Evolutionary conservation across 1,140 invertebrate genomes (phyloP), one percentile per base, ranked within the genome.

Genomic region (Zaprionus kolodkinae): DNA sequence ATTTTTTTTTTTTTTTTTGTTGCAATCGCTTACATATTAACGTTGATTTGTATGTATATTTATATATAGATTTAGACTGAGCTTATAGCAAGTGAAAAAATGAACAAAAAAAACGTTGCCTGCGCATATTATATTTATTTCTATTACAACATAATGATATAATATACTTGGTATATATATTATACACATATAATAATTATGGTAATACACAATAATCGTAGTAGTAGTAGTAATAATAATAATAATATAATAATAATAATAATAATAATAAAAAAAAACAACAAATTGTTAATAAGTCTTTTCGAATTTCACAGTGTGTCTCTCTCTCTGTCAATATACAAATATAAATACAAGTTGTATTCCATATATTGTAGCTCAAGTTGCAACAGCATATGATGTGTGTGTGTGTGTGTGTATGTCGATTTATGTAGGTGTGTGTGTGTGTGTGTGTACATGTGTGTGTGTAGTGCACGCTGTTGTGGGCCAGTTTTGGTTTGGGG

Each of bases 231-330:
- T 82, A 63, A 48, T 71, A 72, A 78, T 78, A 36, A 87, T 63
- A 68, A 65, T 74, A 67, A 68, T 76, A 56, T 64, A 75, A 72
- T 72, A 62, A 75, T 78, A 71, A 67, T 81, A 76, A 74, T 61
- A 81, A 79, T n/a, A n/a, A n/a, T n/a, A n/a, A n/a, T n/a, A n/a
- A 59, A 70, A 81, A 72, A 74, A 81, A 88, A 68, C 86, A 88
- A 87, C 84, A 84, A 88, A 90, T 86, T 79, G 74, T 79, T 86
- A 73, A 88, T 88, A 89, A 89, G 85, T 89, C 85, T 89, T 89
- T 89, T 89, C 81, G 70, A 90, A 89, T 89, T 89, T 89, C 85
- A 90, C 86, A 89, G 82, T 86, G 85, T 89, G 65, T 86, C 77
- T 87, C 85, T 88, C 85, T 89, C 80, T 69, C 70, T 80, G 73